Evolutionary conservation across 2,888 invertebrate genomes (phyloP), one percentile per base, ranked within the genome.

Genomic region (Drosophila recens): DNA sequence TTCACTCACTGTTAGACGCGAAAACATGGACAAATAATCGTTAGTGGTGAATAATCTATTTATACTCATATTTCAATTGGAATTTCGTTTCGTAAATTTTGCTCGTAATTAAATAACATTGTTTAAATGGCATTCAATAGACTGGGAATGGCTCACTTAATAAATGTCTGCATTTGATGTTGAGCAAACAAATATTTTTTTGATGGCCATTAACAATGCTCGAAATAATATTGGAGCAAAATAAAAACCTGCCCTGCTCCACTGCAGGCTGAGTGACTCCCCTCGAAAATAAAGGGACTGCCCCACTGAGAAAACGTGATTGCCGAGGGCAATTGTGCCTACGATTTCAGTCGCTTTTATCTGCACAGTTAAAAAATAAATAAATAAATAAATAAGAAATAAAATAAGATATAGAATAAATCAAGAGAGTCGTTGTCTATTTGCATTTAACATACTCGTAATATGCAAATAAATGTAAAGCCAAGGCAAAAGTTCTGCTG

Each of bases 291-390:
- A 13, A 65, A 75, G 61, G 61, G 62, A 66, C 72, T 79, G 65
- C 53, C 58, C 62, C 83, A 73, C 62, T 61, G 74, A 46, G 71
- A 71, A 70, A 87, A 73, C 85, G 85, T 87, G 82, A 79, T 70
- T 66, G 82, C 82, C 85, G 20, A 15, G 34, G 63, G 81, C 80
- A 62, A 52, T 58, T 67, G 73, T 38, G 73, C 46, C 61, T 51
- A 62, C 42, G 53, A 75, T 45, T 53, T 54, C 33, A 40, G 59
- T 52, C 46, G 66, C 61, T 77, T 74, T 87, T 80, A 82, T 82
- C 81, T 66, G 46, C 45, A 46, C 56, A 58, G 62, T 45, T 63
- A 54, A 70, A 48, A 40, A 38, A 77, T 53, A 56, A 56, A 48
- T 23, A 54, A 58, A 58, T 53, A 68, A 33, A 66, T 68, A 67